Evolutionary conservation across 2,888 invertebrate species (phyloP).

Genomic region (Drosophila mimetica): DNA sequence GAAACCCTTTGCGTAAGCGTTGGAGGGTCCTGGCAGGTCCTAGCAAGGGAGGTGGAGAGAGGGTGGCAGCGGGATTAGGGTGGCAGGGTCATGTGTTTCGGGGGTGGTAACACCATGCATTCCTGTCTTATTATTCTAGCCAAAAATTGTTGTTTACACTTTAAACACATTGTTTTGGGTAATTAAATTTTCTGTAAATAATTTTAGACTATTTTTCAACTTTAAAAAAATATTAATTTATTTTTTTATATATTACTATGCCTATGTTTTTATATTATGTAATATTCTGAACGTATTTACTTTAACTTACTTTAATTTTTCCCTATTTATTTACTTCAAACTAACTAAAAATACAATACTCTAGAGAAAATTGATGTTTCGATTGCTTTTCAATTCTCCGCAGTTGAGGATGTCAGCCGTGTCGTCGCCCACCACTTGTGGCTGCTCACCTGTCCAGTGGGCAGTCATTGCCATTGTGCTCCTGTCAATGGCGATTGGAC

Average conservation of each 20-base stretch:
- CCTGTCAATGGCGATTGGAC: conserved; percentile 65
- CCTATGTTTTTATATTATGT: background rate
- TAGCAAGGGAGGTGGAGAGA: background rate
- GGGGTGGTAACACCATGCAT: background rate
- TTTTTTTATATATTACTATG: too few species aligned
- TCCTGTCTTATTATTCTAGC: conserved; percentile 54
- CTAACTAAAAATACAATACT: too few species aligned
- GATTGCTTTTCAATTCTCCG: background rate
- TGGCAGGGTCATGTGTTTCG: conserved; percentile 18
- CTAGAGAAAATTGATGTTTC: too few species aligned
- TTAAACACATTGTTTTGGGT: conserved; percentile 5
- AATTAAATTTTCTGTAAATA: conserved; percentile 7
- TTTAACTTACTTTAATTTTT: too few species aligned
- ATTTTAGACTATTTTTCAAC: too few species aligned
- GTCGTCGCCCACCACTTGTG: conserved; percentile 49
- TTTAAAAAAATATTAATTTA: too few species aligned
- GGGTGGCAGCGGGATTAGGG: background rate
- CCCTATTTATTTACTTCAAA: too few species aligned
- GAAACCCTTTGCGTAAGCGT: conserved; percentile 77
- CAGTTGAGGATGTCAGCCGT: conserved; percentile 44
- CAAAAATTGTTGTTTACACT: conserved; percentile 18
- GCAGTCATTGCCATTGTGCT: conserved; percentile 60
- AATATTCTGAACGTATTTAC: too few species aligned
- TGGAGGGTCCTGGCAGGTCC: conserved; percentile 10
- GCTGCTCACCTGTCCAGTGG: conserved; percentile 55